Base-by-base conservation (phyloP, 2,888 invertebrate genomes). In the Lacanobia oleracea region DNA sequence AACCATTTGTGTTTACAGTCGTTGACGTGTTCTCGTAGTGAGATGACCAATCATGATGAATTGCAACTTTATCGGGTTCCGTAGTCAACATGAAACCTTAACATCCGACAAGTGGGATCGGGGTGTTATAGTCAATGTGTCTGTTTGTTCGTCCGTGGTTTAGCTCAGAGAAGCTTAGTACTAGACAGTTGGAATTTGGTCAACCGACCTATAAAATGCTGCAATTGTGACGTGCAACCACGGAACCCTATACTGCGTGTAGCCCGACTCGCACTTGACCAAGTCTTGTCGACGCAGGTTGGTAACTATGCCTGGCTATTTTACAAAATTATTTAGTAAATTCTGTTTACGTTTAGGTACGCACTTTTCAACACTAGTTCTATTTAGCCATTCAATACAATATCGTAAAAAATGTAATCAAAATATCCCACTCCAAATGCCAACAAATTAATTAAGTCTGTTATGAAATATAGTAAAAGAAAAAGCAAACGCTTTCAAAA, bases 381-480 rank as follows among this genome's bases (percentile, higher is more conserved):
- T 40, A 43, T 43, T 43, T 6, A 21, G n/a, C 3, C 18, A 33
- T 14, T 16, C 33, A 5, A 59, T 21, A 40, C 14, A 59, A 61
- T 45, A 33, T 33, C 0, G 12, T 51, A 6, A 48, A 56, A 78
- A 69, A 4, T 23, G 14, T 57, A 33, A 75, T 45, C 14, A 53
- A 57, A 78, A 64, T 23, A 65, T 8, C 53, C 10, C 3, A 56
- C n/a, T 37, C 16, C 6, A 75, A 80, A 71, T 54, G 50, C 40
- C 59, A 59, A 56, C 2, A 2, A 76, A 65, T 72, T 62, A 60
- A 61, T 76, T 62, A 61, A 71, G 2, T 68, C 79, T 59, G 12
- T 48, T 60, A 40, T 0, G 12, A 56, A 60, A 50, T 37, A 59
- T 37, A 59, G 14, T n/a, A 50, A 27, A 64, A 70, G 27, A 27